Evolutionary conservation across 2,113 vertebrate genomes (phyloP).

Genomic region (Propithecus coquereli): DNA sequence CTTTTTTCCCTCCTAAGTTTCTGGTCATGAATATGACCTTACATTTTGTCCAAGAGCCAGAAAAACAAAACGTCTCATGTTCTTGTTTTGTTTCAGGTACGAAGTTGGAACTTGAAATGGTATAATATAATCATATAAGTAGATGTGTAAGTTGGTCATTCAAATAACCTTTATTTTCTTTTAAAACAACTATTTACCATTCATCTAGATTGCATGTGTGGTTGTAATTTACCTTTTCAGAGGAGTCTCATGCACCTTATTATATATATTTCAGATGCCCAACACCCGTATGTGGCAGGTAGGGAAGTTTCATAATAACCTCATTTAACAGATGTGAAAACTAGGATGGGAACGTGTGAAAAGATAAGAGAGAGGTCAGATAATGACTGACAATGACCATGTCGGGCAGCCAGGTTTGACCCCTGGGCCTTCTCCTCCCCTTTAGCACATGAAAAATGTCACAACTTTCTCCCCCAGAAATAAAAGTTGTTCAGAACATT

Average conservation of each 20-base stretch:
- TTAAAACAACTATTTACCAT: background rate
- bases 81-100: background rate
- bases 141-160: background rate
- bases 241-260: background rate
- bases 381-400: no score
- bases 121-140: background rate
- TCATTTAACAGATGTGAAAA: background rate
- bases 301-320: background rate
- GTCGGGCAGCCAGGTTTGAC: background rate
- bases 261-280: background rate
- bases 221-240: background rate
- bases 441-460: background rate
- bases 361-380: background rate
- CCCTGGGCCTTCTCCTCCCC: background rate
- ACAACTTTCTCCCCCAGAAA: background rate
- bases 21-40: background rate
- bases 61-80: background rate
- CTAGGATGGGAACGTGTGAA: background rate
- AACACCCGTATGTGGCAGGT: background rate
- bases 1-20: background rate
- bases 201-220: background rate
- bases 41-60: background rate
- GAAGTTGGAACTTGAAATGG: background rate
- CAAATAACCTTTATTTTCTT: conserved; percentile 1
- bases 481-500: background rate